Evolutionary conservation across 1,140 invertebrate genomes (phyloP), one percentile per base, ranked within the genome.

Genomic region (Bicyclus anynana): DNA sequence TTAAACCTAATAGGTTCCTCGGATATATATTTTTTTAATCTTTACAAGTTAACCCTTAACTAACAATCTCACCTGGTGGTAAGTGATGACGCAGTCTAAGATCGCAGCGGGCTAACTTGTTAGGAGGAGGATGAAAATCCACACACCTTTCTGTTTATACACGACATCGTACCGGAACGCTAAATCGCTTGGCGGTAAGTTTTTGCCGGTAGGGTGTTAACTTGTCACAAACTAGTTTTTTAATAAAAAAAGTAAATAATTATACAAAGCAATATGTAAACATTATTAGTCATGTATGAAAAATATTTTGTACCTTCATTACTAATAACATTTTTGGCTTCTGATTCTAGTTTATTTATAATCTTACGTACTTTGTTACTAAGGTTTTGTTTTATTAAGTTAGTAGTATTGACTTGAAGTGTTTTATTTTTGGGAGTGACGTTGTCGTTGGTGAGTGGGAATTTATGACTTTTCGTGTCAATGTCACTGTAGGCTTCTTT

Each of bases 341-440:
- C 65, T 59, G 74, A 56, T 72, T 84, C 73, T 35, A 84, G 69
- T 57, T 84, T 78, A 51, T 78, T 72, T 46, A 77, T 69, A 37
- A 84, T 80, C 75, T 87, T 87, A 21, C 70, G 69, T 54, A 83
- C 77, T 79, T 82, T 87, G 55, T 87, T 87, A 51, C 74, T 82
- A 42, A 84, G 59, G 67, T 85, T 85, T 52, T 78, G 74, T 72
- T 79, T 78, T 21, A 61, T 38, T 14, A 62, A 48, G 29, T 69
- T 67, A 16, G 66, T 63, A 21, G 9, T 59, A 37, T 51, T 67
- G 50, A 56, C 35, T 49, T 55, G 7, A 58, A 72, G 59, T 53
- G 67, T 38, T 80, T 81, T 68, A 51, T 67, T 81, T 72, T 78
- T 72, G 21, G 69, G 77, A 3, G 65, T 75, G n/a, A 49, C 55